Percentiles rank a stretch among this genome's conserved stretches.
Evolutionary conservation across 1,140 invertebrate species (phyloP).

Genomic region (Tetraneura akinire): DNA sequence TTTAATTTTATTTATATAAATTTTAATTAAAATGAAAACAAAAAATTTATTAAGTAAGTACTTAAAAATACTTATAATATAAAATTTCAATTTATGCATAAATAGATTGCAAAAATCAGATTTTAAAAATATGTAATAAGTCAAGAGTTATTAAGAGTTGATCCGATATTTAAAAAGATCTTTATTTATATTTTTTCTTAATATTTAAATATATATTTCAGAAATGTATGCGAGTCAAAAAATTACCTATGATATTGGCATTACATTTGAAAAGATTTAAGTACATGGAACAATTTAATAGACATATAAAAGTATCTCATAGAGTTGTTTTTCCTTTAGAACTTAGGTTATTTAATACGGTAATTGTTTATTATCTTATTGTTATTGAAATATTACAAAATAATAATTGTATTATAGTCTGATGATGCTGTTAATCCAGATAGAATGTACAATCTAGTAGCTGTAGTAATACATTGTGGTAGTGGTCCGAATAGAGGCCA

Average conservation of each 20-base stretch:
- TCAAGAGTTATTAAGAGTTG: no score
- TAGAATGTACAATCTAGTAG: slow-evolving; percentile 95
- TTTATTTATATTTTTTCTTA: no score
- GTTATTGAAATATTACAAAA: background rate
- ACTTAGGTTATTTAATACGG: slow-evolving; percentile 95
- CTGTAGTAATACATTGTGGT: slow-evolving; percentile 99
- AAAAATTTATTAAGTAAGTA: no score
- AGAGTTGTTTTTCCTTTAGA: slow-evolving; percentile 98
- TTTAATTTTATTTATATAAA: no score
- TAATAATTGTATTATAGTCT: slow-evolving; percentile 65
- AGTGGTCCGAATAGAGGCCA: slow-evolving; percentile 98
- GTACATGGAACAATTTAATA: slow-evolving; percentile 97
- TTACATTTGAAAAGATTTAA: slow-evolving; percentile 98
- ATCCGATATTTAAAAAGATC: no score
- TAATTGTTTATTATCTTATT: slow-evolving; percentile 59
- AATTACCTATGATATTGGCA: slow-evolving; percentile 95
- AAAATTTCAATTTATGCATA: no score
- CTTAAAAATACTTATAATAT: no score
- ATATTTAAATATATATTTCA: slow-evolving; percentile 60
- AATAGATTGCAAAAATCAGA: no score
- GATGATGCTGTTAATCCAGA: slow-evolving; percentile 98
- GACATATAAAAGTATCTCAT: slow-evolving; percentile 98
- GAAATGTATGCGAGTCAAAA: slow-evolving; percentile 97
- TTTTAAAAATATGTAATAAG: no score
- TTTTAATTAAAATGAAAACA: no score